Percentiles rank a stretch among this genome's conserved stretches.
Conservation (phyloP, 2,113 vertebrate genomes). For the Beaufortia kweichowensis region DNA sequence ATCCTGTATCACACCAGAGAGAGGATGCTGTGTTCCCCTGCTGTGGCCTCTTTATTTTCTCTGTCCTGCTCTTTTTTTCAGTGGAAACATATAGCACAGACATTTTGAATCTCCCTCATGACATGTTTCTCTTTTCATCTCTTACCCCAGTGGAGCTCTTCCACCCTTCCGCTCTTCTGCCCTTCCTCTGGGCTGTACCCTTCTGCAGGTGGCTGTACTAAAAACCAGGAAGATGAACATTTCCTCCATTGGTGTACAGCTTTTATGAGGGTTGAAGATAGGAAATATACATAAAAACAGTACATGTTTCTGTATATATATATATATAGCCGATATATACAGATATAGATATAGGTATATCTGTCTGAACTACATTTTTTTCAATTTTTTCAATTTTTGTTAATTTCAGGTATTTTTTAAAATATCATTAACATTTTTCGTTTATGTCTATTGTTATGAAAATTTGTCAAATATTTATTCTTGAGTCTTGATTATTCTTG, state of each 20-base stretch:
- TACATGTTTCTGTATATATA: not conserved
- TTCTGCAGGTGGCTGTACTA: constrained; percentile 48
- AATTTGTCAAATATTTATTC: too few species aligned
- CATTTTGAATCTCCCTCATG: constrained; percentile 10
- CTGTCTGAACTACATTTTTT: too few species aligned
- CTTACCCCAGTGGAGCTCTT: not conserved
- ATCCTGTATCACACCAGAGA: constrained; percentile 17
- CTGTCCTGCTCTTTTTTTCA: constrained; percentile 30
- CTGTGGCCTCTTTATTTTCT: constrained; percentile 1
- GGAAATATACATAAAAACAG: not conserved
- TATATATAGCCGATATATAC: too few species aligned
- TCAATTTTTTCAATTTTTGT: too few species aligned
- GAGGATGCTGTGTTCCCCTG: constrained; percentile 36
- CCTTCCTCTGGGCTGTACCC: constrained; percentile 49
- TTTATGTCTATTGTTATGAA: too few species aligned
- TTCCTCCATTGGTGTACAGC: constrained; percentile 35
- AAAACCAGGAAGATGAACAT: constrained; percentile 37
- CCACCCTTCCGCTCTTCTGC: constrained; percentile 5
- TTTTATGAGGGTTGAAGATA: constrained; percentile 17
- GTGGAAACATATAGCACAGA: not conserved
- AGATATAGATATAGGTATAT: too few species aligned
- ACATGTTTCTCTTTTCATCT: not conserved
- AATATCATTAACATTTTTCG: too few species aligned
- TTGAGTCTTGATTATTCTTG: too few species aligned
- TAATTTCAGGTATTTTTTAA: too few species aligned